Conservation (phyloP, 1,140 invertebrate species). For the Myzus persicae region DNA sequence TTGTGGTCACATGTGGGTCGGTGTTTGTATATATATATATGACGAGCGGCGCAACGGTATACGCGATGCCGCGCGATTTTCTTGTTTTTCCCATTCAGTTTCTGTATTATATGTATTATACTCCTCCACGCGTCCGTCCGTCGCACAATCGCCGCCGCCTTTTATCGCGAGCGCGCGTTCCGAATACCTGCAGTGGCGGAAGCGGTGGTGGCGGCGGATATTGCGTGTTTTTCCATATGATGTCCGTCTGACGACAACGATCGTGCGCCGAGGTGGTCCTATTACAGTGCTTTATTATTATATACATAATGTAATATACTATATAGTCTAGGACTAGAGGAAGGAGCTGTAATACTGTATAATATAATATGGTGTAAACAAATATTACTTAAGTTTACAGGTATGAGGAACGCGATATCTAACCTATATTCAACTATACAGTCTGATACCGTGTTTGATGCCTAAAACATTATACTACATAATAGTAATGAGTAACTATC, state of each 20-base stretch:
- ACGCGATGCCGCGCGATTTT: constrained; percentile 40
- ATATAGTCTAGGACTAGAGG: not conserved
- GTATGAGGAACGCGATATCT: not conserved
- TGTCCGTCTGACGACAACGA: constrained; percentile 24
- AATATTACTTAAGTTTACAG: not conserved
- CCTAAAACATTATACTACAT: not conserved
- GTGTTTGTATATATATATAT: constrained; percentile 28
- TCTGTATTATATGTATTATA: not conserved
- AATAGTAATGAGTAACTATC: not conserved
- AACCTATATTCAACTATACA: not conserved
- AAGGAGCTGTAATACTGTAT: not conserved
- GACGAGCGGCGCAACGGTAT: constrained; percentile 45
- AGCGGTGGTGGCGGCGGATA: not conserved
- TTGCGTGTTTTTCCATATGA: not conserved
- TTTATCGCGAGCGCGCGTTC: constrained; percentile 17
- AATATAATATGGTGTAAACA: not conserved
- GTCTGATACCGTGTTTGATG: not conserved
- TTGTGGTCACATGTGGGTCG: constrained; percentile 56
- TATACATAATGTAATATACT: no score
- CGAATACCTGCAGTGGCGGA: not conserved
- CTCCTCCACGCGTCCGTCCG: not conserved
- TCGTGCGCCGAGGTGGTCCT: constrained; percentile 28
- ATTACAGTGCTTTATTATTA: not conserved
- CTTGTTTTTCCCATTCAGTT: constrained; percentile 54
- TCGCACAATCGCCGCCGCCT: not conserved